Base-by-base conservation (phyloP, 2,113 vertebrate species). In the Plectropomus leopardus region DNA sequence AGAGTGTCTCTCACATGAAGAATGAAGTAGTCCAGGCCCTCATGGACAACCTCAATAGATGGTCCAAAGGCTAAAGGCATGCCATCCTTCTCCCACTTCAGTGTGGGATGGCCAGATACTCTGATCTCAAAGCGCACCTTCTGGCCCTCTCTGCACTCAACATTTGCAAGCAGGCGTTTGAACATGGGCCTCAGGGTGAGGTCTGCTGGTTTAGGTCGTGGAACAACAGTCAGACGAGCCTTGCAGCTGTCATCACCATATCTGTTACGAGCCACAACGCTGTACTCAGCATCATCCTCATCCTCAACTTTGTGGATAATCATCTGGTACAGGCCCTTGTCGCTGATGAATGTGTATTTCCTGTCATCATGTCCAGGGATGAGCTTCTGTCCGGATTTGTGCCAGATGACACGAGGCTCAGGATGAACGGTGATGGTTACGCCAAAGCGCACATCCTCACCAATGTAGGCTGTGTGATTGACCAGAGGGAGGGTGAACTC, bases 351-450 rank as follows among this genome's bases (percentile, higher is more conserved):
- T 8, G 94, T 97, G 64, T 99, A 99, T 71, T 99, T 99, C 86
- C 21, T 98, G 1, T 98, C 97, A 63, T 99, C 96, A 17, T 97
- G 93, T 69, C 94, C 96, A 75, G 97, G 97, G 80, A 96, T 94
- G 75, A 99, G 96, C 94, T 97, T 99, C 93, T 99, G 98, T 73
- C 98, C 98, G 34, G 97, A 97, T 90, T 98, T 99, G 85, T 97
- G 96, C 98, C 98, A 99, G 2, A 96, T 96, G 66, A 99, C 94
- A 44, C 97, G 97, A 85, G 98, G 98, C 72, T 99, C 98, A 72
- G 98, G 98, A 84, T 99, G 98, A 78, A 99, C 98, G 16, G 98
- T 99, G 89, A 99, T 97, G 60, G 98, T 99, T 47, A 99, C 98
- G 21, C 97, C 94, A 67, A 99, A 98, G 42, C 98, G 96, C 72